These are phyloP conservation scores for Oncorhynchus kisutch DNA, from an alignment of 2,113 vertebrate genomes.

Conservation along the genomic window DNA sequence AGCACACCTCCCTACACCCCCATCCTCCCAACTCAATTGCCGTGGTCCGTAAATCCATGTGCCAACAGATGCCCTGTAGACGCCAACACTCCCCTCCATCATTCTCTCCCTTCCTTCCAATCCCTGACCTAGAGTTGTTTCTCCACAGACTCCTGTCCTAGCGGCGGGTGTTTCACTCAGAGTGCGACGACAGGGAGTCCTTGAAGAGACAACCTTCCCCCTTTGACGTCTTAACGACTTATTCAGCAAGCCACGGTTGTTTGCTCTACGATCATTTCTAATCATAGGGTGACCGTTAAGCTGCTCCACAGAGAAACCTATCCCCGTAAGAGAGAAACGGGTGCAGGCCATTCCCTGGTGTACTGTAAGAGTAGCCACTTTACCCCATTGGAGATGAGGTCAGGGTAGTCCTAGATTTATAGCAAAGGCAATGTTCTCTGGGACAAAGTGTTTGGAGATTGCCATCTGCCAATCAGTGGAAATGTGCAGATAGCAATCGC, in stretches of 20 bases:
- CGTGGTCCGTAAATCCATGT: conserved; percentile 20
- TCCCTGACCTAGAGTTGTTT: conserved; percentile 36
- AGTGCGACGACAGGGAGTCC: conserved; percentile 62
- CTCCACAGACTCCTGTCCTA: conserved; percentile 25
- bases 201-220: conserved; percentile 55
- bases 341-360: background rate
- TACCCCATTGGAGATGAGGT: conserved; percentile 23
- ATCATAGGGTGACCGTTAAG: conserved; percentile 56
- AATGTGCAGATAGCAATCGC: conserved; percentile 28
- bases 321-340: conserved; percentile 29
- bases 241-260: conserved; percentile 60
- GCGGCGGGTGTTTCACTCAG: background rate
- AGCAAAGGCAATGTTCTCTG: background rate
- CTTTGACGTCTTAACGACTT: conserved; percentile 69
- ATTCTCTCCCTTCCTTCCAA: too few relatives aligned
- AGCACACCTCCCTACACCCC: conserved; percentile 4
- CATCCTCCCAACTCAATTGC: conserved; percentile 14
- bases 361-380: conserved; percentile 30
- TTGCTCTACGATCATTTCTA: conserved; percentile 68
- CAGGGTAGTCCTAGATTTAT: background rate
- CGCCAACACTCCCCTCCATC: too few relatives aligned
- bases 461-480: conserved; percentile 49
- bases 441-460: conserved; percentile 34
- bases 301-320: background rate
- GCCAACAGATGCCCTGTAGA: conserved; percentile 61